A percentile compares a stretch with the other conserved stretches of the same genome.
Conservation (phyloP, 2,888 invertebrate genomes). For the Lottia gigantea region DNA sequence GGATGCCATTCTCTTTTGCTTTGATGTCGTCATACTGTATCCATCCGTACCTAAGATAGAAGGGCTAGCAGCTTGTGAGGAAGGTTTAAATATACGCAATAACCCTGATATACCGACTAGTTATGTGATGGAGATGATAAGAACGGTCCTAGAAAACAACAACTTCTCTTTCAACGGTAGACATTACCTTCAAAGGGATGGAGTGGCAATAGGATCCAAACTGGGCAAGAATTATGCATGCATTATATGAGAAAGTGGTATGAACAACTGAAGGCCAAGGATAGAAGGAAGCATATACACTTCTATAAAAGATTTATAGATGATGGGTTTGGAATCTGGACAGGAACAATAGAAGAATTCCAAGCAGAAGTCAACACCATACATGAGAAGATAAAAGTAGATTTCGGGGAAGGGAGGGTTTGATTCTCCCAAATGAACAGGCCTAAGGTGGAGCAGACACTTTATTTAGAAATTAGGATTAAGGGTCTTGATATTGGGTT, state of each 20-base stretch:
- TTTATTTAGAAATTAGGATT: too few relatives aligned
- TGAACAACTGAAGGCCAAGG: too few relatives aligned
- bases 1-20: constrained; percentile 17
- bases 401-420: too few relatives aligned
- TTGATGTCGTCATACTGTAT: constrained; percentile 25
- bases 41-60: constrained; percentile 24
- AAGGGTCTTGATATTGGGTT: too few relatives aligned
- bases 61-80: constrained; percentile 19
- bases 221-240: constrained; percentile 24
- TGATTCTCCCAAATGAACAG: too few relatives aligned
- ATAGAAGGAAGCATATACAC: too few relatives aligned
- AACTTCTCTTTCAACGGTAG: constrained; percentile 18
- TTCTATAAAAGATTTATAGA: too few relatives aligned
- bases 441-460: too few relatives aligned
- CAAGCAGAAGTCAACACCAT: too few relatives aligned
- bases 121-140: constrained; percentile 14
- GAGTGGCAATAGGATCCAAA: constrained; percentile 20
- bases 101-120: constrained; percentile 11
- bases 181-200: constrained; percentile 20
- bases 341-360: too few relatives aligned
- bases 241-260: constrained; percentile 21
- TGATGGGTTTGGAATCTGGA: too few relatives aligned
- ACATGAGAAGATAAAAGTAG: too few relatives aligned
- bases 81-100: constrained; percentile 16
- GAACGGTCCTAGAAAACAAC: constrained; percentile 25